Percentiles rank a stretch among this genome's conserved stretches.
These are phyloP conservation scores for Plagiodera versicolora DNA, from an alignment of 2,888 invertebrate species.

Conservation along the genomic window DNA sequence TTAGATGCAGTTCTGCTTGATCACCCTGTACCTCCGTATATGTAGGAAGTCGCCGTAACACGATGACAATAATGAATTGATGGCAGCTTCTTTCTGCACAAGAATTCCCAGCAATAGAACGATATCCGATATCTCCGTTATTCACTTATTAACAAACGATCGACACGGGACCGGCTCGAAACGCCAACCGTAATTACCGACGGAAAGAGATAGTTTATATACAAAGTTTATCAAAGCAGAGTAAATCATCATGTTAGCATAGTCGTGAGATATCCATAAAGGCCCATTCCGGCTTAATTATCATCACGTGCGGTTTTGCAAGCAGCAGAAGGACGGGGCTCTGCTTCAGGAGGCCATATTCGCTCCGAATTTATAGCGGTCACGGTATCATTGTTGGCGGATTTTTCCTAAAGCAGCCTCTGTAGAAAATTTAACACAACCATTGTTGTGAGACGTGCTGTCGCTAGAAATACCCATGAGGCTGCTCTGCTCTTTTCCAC, in stretches of 20 bases:
- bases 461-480: neutral
- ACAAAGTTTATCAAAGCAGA: constrained; percentile 52
- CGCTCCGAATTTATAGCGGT: constrained; percentile 46
- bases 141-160: constrained; percentile 19
- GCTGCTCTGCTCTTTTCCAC: neutral
- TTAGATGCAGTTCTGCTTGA: no score
- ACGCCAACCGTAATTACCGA: constrained; percentile 42
- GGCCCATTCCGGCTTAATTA: constrained; percentile 53
- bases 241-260: constrained; percentile 51
- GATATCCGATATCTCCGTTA: constrained; percentile 2
- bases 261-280: constrained; percentile 53
- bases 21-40: no score
- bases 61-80: neutral
- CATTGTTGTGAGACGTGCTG: constrained; percentile 34
- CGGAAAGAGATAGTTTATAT: constrained; percentile 49
- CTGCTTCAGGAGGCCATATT: constrained; percentile 45
- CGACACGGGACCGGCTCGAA: constrained; percentile 25
- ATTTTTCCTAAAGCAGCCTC: constrained; percentile 33
- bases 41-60: no score
- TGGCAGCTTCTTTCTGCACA: neutral
- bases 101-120: neutral
- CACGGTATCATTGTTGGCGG: constrained; percentile 48
- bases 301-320: constrained; percentile 52
- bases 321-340: constrained; percentile 41
- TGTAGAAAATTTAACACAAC: constrained; percentile 40